These are phyloP conservation scores for silkworm (Bombyx mori) DNA, from an alignment of 1,140 invertebrate species.

Conservation along the genomic window DNA sequence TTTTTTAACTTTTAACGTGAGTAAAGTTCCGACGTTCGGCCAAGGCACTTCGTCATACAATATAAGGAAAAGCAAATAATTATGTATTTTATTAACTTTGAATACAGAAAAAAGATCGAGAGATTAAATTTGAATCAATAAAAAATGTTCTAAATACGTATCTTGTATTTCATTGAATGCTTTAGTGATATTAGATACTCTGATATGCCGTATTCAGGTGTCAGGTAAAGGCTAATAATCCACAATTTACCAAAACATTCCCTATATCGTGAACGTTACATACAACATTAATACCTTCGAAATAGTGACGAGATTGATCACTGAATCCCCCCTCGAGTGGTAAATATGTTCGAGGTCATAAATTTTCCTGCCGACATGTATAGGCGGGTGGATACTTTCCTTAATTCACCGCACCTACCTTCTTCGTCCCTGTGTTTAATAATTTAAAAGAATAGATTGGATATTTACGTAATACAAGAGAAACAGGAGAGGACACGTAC, in stretches of 20 bases:
- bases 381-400: conserved; percentile 5
- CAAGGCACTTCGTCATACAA: too few relatives aligned
- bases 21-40: conserved; percentile 32
- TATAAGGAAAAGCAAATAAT: too few relatives aligned
- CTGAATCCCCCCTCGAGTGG: conserved; percentile 12
- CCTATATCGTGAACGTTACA: neutral
- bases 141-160: too few relatives aligned
- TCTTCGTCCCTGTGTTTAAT: conserved; percentile 5
- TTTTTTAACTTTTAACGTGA: conserved; percentile 54
- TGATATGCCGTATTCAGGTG: too few relatives aligned
- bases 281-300: conserved; percentile 15
- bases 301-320: conserved; percentile 12
- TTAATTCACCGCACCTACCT: conserved; percentile 8
- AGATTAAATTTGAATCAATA: too few relatives aligned
- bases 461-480: conserved; percentile 49
- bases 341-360: conserved; percentile 10
- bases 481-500: conserved; percentile 51
- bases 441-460: conserved; percentile 21
- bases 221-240: too few relatives aligned
- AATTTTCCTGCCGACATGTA: conserved; percentile 9
- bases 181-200: too few relatives aligned
- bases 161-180: too few relatives aligned
- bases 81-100: too few relatives aligned
- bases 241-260: too few relatives aligned
- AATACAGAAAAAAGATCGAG: too few relatives aligned